Evolutionary conservation across 2,113 vertebrate species (phyloP).

Genomic region (Rhagologus leucostigma): DNA sequence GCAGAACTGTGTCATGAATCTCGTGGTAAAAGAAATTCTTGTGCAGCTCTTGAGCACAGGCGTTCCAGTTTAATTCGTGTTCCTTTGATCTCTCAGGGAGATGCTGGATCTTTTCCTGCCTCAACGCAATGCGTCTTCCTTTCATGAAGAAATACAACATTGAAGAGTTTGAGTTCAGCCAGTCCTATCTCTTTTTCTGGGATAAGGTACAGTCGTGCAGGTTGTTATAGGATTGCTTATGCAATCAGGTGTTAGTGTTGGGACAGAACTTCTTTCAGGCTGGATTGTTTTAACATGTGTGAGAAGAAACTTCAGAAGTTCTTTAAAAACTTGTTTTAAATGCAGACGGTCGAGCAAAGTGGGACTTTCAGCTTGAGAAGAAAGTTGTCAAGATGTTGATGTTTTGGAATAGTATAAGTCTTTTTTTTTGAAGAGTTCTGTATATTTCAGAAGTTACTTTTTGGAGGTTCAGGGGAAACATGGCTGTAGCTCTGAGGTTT

Average conservation of each 20-base stretch:
- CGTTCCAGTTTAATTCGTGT: neutral
- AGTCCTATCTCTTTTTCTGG: constrained; percentile 97
- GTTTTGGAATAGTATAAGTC: neutral
- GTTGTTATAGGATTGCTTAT: neutral
- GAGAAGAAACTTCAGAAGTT: neutral
- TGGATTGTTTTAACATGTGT: rapidly evolving
- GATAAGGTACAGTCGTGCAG: constrained; percentile 83
- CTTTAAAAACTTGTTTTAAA: neutral
- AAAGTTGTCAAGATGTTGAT: neutral
- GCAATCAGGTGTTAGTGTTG: neutral
- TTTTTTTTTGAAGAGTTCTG: neutral
- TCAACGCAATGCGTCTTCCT: constrained; percentile 96
- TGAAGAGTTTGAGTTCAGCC: constrained; percentile 99
- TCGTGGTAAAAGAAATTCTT: neutral
- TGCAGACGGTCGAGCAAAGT: rapidly evolving
- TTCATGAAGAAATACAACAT: constrained; percentile 98
- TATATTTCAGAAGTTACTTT: rapidly evolving
- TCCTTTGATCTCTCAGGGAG: constrained; percentile 80
- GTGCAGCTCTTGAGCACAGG: neutral
- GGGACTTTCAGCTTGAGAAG: neutral
- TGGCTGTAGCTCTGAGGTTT: neutral
- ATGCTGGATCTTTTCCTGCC: constrained; percentile 99
- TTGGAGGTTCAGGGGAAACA: neutral
- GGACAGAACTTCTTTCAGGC: neutral
- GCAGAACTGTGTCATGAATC: neutral